A percentile compares a stretch with the other conserved stretches of the same genome.
Conservation (phyloP, 2,888 invertebrate genomes). For the Calameuta idolon region DNA sequence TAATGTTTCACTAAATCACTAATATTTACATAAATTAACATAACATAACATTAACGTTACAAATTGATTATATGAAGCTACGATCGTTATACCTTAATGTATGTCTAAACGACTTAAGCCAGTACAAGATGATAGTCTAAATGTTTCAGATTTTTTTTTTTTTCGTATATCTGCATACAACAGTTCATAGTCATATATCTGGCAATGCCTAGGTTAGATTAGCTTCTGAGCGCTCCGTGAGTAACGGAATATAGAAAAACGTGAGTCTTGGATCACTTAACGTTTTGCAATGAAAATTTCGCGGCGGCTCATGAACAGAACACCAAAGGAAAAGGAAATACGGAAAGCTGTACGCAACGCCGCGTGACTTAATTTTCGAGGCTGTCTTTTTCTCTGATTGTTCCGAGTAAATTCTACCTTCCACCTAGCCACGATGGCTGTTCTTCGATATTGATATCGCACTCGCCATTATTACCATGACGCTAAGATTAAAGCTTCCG, state of each 20-base stretch:
- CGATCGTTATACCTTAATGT: slow-evolving; percentile 43
- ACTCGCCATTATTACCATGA: slow-evolving; percentile 14
- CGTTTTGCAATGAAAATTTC: slow-evolving; percentile 25
- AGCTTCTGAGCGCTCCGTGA: slow-evolving; percentile 37
- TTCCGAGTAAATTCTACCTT: slow-evolving; percentile 11
- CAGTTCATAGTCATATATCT: slow-evolving; percentile 21
- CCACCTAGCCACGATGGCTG: slow-evolving; percentile 14
- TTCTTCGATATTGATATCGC: slow-evolving; percentile 11
- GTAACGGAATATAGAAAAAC: slow-evolving; percentile 28
- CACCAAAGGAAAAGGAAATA: slow-evolving; percentile 29
- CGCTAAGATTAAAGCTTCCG: slow-evolving; percentile 28
- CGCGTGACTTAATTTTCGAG: slow-evolving; percentile 16
- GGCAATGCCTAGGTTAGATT: slow-evolving; percentile 27
- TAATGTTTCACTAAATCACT: slow-evolving; percentile 36
- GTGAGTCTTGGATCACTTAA: slow-evolving; percentile 27
- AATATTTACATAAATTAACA: slow-evolving; percentile 58
- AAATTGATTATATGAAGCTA: slow-evolving; percentile 49
- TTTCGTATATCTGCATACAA: slow-evolving; percentile 7
- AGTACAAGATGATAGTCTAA: slow-evolving; percentile 28
- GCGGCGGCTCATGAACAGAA: slow-evolving; percentile 18
- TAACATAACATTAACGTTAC: slow-evolving; percentile 50
- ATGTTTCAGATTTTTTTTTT: slow-evolving; percentile 16
- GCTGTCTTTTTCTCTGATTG: slow-evolving; percentile 14
- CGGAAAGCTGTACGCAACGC: slow-evolving; percentile 30
- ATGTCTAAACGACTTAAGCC: slow-evolving; percentile 41